Percentiles rank a stretch among this genome's conserved stretches.
Evolutionary conservation across 2,113 vertebrate genomes (phyloP).

Genomic region (Amia ocellicauda): DNA sequence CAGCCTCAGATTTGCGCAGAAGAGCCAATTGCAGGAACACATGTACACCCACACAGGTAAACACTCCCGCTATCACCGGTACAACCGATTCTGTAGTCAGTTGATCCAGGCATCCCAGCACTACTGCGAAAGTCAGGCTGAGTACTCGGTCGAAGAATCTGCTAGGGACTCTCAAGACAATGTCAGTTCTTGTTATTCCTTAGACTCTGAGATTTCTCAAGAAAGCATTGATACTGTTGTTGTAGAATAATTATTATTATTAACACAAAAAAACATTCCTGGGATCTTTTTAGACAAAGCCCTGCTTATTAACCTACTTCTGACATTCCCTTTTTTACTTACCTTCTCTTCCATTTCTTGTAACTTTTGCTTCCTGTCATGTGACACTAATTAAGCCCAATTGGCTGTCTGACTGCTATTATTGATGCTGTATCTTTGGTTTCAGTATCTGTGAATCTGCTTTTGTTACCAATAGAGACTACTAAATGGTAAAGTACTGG

Average conservation of each 20-base stretch:
- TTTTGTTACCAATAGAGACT: slow-evolving; percentile 4
- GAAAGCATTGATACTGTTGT: slow-evolving; percentile 78
- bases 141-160: slow-evolving; percentile 57
- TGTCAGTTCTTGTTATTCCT: slow-evolving; percentile 77
- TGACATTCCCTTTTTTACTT: slow-evolving; percentile 9
- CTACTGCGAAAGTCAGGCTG: slow-evolving; percentile 59
- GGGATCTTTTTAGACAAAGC: neutral
- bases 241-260: slow-evolving; percentile 67
- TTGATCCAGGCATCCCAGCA: slow-evolving; percentile 70
- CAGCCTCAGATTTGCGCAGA: slow-evolving; percentile 79
- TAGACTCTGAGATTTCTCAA: slow-evolving; percentile 83
- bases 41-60: slow-evolving; percentile 88
- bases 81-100: slow-evolving; percentile 73
- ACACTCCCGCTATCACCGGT: slow-evolving; percentile 72
- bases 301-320: neutral
- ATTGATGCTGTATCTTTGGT: slow-evolving; percentile 7
- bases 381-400: neutral
- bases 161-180: slow-evolving; percentile 72
- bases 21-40: slow-evolving; percentile 90
- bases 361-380: slow-evolving; percentile 6
- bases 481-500: slow-evolving; percentile 11
- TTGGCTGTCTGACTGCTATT: slow-evolving; percentile 1
- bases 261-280: neutral
- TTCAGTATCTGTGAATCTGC: slow-evolving; percentile 13
- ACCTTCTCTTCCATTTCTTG: slow-evolving; percentile 1